A percentile compares a stretch with the other conserved stretches of the same genome.
phyloP scores from a whole-genome alignment of 2,888 invertebrate species.

The Sarcophaga variegata region DNA sequence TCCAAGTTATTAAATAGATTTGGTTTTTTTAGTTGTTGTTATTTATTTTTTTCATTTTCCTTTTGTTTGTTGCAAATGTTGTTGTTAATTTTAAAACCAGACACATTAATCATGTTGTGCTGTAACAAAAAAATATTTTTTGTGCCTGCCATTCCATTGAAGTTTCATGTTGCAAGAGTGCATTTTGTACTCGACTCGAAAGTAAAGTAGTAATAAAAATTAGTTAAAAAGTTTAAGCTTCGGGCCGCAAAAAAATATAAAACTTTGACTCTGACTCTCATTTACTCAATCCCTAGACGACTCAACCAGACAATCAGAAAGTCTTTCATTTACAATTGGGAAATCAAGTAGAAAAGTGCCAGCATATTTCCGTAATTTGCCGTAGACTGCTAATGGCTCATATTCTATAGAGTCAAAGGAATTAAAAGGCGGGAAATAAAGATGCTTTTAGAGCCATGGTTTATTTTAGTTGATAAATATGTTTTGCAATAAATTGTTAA shows the following conservation, averaged over 20 bases:
- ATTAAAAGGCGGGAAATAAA: background rate
- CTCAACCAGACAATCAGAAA: slow-evolving; percentile 44
- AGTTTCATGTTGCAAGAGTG: slow-evolving; percentile 12
- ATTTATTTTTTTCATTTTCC: background rate
- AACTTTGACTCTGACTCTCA: background rate
- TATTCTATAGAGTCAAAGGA: background rate
- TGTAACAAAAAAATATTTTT: background rate
- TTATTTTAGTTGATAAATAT: too few relatives aligned
- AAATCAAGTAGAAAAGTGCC: slow-evolving; percentile 44
- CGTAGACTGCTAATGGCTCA: background rate
- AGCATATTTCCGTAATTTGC: slow-evolving; percentile 26
- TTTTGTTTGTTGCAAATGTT: slow-evolving; percentile 27
- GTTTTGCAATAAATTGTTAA: too few relatives aligned
- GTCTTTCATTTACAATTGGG: slow-evolving; percentile 50
- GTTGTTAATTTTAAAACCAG: slow-evolving; percentile 48
- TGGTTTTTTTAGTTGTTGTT: slow-evolving; percentile 12
- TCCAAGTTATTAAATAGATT: slow-evolving; percentile 35
- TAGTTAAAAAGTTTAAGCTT: background rate
- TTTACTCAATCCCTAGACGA: slow-evolving; percentile 30
- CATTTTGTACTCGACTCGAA: slow-evolving; percentile 15
- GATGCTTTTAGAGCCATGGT: background rate
- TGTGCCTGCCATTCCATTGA: background rate
- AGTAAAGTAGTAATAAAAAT: background rate
- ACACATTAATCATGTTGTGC: slow-evolving; percentile 58
- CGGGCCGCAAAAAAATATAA: background rate